Percentiles rank a stretch among this genome's conserved stretches.
Evolutionary conservation across 2,797 vertebrate genomes (phyloP).

Genomic region (Lagocephalus sceleratus): DNA sequence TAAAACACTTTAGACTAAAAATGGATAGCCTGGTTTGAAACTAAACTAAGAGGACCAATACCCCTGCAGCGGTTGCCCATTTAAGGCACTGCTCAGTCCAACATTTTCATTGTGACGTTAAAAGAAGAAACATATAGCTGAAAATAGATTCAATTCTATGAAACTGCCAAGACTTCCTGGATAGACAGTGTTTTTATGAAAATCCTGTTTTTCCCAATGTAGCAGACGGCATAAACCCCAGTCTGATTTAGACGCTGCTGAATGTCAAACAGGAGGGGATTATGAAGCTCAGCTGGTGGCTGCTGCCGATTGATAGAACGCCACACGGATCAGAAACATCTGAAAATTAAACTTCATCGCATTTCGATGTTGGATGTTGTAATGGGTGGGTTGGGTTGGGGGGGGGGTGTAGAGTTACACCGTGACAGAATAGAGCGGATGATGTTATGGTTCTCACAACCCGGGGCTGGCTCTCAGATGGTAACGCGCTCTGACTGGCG

Average conservation of each 20-base stretch:
- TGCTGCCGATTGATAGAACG: slow-evolving; percentile 42
- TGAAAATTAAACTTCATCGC: slow-evolving; percentile 39
- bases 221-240: slow-evolving; percentile 19
- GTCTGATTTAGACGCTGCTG: slow-evolving; percentile 25
- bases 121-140: slow-evolving; percentile 39
- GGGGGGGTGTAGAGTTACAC: background rate
- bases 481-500: slow-evolving; percentile 56
- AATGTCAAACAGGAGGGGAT: slow-evolving; percentile 42
- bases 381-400: background rate
- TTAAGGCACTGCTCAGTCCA: slow-evolving; percentile 2
- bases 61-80: slow-evolving; percentile 3
- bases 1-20: background rate
- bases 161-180: slow-evolving; percentile 43
- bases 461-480: slow-evolving; percentile 43
- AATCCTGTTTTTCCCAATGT: slow-evolving; percentile 20
- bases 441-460: slow-evolving; percentile 43
- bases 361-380: slow-evolving; percentile 9
- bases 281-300: slow-evolving; percentile 29
- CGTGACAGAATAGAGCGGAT: slow-evolving; percentile 16
- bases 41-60: background rate
- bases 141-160: slow-evolving; percentile 30
- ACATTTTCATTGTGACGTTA: background rate
- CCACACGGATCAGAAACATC: slow-evolving; percentile 42
- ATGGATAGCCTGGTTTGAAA: slow-evolving; percentile 5
- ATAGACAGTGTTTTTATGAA: slow-evolving; percentile 29